Conservation (phyloP, 2,888 invertebrate genomes). For the Drosophila affinis region DNA sequence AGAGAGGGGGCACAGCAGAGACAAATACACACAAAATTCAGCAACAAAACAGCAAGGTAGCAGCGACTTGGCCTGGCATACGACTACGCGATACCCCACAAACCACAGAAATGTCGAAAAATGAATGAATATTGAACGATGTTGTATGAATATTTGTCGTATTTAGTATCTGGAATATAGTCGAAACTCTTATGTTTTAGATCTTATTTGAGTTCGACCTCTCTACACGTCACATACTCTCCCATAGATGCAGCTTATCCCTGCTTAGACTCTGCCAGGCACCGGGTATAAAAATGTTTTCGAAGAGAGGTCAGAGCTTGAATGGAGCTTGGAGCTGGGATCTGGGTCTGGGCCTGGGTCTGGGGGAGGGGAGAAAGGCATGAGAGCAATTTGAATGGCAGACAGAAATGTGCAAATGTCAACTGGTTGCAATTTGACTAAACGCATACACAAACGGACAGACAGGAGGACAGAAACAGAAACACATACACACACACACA, state of each 20-base stretch:
- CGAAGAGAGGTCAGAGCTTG: conserved; percentile 8
- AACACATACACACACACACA: not conserved
- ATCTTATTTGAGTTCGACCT: too few species aligned
- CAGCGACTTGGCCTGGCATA: not conserved
- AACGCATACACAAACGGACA: conserved; percentile 47
- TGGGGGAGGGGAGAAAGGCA: not conserved
- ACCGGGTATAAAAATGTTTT: conserved; percentile 4
- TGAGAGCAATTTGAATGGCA: conserved; percentile 63
- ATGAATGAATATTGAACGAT: too few species aligned
- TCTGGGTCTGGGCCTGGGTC: not conserved
- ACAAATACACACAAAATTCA: not conserved
- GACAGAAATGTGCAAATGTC: conserved; percentile 77
- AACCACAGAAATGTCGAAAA: not conserved
- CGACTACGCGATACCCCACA: not conserved
- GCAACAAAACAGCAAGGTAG: conserved; percentile 33
- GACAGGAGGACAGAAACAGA: conserved; percentile 11
- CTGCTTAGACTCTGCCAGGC: not conserved
- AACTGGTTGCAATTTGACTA: conserved; percentile 61
- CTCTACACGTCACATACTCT: not conserved
- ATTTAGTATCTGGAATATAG: too few species aligned
- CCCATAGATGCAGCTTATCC: not conserved
- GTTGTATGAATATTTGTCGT: too few species aligned
- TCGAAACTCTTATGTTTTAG: too few species aligned
- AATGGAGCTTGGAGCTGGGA: not conserved
- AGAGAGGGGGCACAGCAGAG: not conserved